Base-by-base conservation (phyloP, 2,113 vertebrate genomes). In the Crotalus helleri region DNA sequence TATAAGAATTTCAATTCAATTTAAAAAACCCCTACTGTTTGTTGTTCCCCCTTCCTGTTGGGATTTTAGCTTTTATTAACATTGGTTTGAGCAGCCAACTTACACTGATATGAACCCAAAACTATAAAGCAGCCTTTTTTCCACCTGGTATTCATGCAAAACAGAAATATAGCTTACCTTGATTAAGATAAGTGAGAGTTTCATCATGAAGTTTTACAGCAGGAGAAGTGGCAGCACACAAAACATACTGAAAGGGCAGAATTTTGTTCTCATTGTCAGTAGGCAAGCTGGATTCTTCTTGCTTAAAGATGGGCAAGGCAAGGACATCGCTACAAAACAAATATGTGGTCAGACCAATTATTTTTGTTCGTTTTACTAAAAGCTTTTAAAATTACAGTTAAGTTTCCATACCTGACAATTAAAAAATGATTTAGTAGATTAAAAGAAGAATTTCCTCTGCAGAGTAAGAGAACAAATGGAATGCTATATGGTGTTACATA, bases 131-230 rank as follows among this genome's bases (percentile, higher is more conserved):
- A 49, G 15, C 2, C 11, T 46, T 74, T 39, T 57, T 4, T 6
- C 55, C 12, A 46, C 24, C 15, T 8, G 12, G 33, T 59, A 15
- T 0, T 29, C 59, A 0, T 29, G 10, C 9, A 46, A 58, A 46
- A 54, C 26, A 87, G 91, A 85, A 85, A 93, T 21, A 23, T 57
- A 29, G 92, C 98, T 98, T 94, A 99, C 99, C 99, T 99, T 99
- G 99, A 97, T 99, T 99, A 96, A 99, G 99, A 97, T 99, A 99
- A 59, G 99, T 99, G 96, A 99, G 98, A 0, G 99, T 99, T 96
- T 99, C 99, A 0, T 99, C 99, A 0, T 99, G 99, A 92, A 99
- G 98, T 92, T 99, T 99, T 91, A 99, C 98, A 0, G 99, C 99
- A 0, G 99, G 99, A 9, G 99, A 99, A 15, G 99, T 99, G 97